A percentile compares a stretch with the other conserved stretches of the same genome.
These are phyloP conservation scores for Aphelinus certus DNA, from an alignment of 1,140 invertebrate genomes.

Conservation along the genomic window DNA sequence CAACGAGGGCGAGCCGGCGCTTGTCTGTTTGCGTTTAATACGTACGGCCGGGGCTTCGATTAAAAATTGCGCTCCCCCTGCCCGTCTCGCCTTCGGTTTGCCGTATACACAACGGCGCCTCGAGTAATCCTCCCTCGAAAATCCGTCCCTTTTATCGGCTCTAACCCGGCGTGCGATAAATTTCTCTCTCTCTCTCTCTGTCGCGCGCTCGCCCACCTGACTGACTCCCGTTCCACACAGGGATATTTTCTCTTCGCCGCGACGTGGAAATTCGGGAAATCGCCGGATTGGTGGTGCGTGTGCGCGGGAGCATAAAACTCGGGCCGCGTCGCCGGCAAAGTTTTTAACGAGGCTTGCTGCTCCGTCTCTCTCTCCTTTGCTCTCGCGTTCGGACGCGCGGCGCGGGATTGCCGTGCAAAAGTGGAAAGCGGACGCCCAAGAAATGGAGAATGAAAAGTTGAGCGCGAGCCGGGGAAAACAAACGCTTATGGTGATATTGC, in stretches of 20 bases:
- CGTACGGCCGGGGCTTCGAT: slow-evolving; percentile 4
- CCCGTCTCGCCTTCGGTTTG: not conserved
- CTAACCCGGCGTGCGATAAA: slow-evolving; percentile 15
- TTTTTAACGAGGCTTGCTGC: slow-evolving; percentile 35
- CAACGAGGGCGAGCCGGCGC: not conserved
- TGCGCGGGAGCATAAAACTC: slow-evolving; percentile 13
- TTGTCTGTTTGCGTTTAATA: slow-evolving; percentile 27
- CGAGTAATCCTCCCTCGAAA: slow-evolving; percentile 26
- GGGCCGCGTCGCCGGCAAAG: slow-evolving; percentile 27
- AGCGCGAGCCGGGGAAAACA: not conserved
- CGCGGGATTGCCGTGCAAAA: slow-evolving; percentile 29
- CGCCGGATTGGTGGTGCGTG: slow-evolving; percentile 35
- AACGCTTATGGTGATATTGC: slow-evolving; percentile 25
- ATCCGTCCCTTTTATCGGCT: slow-evolving; percentile 33
- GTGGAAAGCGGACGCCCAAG: not conserved
- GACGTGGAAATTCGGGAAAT: slow-evolving; percentile 40
- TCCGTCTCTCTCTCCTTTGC: not conserved
- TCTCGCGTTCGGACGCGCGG: not conserved
- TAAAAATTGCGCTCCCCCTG: slow-evolving; percentile 1
- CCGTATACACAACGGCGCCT: not conserved
- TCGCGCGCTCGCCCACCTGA: not conserved
- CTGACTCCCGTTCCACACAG: too few relatives aligned
- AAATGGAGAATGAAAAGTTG: slow-evolving; percentile 32
- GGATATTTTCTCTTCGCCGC: too few relatives aligned
- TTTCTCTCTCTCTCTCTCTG: slow-evolving; percentile 5